Evolutionary conservation across 1,140 invertebrate genomes (phyloP).

Genomic region (Brachionus plicatilis): DNA sequence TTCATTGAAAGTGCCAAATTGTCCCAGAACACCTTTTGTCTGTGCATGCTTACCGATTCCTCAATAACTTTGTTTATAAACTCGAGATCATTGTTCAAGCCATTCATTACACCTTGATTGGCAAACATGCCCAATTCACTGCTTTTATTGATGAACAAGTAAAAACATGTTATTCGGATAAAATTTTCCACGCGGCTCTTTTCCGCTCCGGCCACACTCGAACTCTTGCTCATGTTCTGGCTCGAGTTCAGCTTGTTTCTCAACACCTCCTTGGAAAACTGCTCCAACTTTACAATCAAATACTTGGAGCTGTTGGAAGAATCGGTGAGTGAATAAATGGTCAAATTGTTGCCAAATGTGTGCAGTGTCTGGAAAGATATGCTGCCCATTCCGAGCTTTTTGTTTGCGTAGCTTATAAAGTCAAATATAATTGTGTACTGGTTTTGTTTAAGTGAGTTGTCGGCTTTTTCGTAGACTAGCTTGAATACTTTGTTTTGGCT

Average conservation of each 20-base stretch:
- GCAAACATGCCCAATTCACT: not conserved
- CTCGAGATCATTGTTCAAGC: not conserved
- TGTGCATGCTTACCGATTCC: conserved; percentile 1
- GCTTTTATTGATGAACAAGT: conserved; percentile 4
- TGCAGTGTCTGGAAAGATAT: not conserved
- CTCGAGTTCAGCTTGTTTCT: not conserved
- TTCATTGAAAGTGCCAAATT: conserved; percentile 14
- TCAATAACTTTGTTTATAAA: conserved; percentile 29
- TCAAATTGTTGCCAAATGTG: conserved; percentile 17
- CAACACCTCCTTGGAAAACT: not conserved
- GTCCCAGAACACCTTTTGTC: conserved; percentile 30
- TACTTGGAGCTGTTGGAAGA: not conserved
- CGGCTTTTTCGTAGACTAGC: conserved; percentile 15
- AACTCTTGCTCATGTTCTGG: not conserved
- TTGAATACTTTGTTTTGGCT: conserved; percentile 36
- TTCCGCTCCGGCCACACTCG: not conserved
- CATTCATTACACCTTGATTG: not conserved
- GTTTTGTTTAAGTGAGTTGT: not conserved
- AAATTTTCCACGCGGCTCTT: not conserved
- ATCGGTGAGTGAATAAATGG: conserved; percentile 2
- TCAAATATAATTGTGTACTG: conserved; percentile 4
- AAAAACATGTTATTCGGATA: conserved; percentile 33
- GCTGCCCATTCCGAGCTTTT: not conserved
- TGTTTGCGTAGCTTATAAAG: conserved; percentile 11
- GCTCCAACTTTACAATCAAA: conserved; percentile 19